Conservation (phyloP, 1,140 invertebrate species). For the Arion vulgaris region DNA sequence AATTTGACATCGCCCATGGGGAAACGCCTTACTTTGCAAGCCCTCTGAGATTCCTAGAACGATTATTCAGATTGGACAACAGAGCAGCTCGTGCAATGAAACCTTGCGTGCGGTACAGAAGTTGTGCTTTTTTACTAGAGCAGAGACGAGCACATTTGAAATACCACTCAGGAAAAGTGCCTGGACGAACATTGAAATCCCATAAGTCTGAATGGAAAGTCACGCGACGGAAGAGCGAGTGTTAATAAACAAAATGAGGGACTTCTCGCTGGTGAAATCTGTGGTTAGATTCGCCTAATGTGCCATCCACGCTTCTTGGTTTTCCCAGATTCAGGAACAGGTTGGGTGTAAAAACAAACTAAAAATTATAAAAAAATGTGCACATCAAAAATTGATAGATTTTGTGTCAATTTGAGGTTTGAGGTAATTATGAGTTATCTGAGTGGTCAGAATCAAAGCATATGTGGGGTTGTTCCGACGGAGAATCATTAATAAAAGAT, state of each 20-base stretch:
- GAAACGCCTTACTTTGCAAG: conserved; percentile 5
- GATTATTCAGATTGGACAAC: conserved; percentile 17
- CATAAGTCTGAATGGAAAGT: neutral
- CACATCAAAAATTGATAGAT: neutral
- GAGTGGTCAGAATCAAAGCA: too few relatives aligned
- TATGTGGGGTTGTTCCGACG: too few relatives aligned
- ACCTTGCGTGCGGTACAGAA: neutral
- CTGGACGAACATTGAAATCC: conserved; percentile 2
- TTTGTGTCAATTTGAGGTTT: neutral
- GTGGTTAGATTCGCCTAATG: neutral
- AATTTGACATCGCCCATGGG: conserved; percentile 9
- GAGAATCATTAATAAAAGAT: too few relatives aligned
- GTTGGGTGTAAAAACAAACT: neutral
- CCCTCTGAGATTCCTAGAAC: conserved; percentile 16
- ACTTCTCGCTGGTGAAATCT: conserved; percentile 1
- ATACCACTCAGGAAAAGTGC: conserved; percentile 11
- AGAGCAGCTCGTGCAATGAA: neutral
- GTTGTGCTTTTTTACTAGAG: neutral
- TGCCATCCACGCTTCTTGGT: neutral
- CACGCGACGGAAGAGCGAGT: conserved; percentile 8
- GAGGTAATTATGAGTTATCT: neutral
- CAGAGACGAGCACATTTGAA: neutral
- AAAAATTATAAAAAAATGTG: neutral
- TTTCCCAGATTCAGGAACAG: neutral
- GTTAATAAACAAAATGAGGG: conserved; percentile 11